Evolutionary conservation across 2,797 vertebrate genomes (phyloP), one percentile per base, ranked within the genome.

Genomic region (Poeciliopsis turneri): DNA sequence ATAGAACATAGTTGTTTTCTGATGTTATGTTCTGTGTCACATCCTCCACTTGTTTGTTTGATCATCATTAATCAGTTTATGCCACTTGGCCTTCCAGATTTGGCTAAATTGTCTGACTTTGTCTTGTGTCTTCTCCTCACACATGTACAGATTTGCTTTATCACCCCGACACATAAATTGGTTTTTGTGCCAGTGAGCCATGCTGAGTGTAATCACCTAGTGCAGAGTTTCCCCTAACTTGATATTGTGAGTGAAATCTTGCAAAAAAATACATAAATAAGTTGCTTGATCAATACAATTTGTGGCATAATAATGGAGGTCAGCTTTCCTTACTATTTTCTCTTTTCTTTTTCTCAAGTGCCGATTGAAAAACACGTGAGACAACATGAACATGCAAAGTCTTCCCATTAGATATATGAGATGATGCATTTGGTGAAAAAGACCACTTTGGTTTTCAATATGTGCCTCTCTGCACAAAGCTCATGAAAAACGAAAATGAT

Each of bases 401-500:
- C 16, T 33, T 23, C 16, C 46, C 4, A 13, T 51, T 69, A n/a
- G 13, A 68, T 41, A 39, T 7, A 69, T 69, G 23, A 45, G 46
- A 53, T 59, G 75, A 68, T 36, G 36, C 53, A 45, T 80, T 66
- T 77, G 57, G 73, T 72, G 53, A 76, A 61, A 84, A 61, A 53
- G 43, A 46, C 18, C 59, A 55, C 49, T 78, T 39, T 68, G 71
- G 68, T 74, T 57, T 53, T 51, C 36, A 74, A 61, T 11, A 39
- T 72, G 72, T 72, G 74, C 47, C 79, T 84, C 33, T 57, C 74
- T 80, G 66, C 64, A 77, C 81, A 72, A 39, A 82, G 72, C 82
- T 85, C 75, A 82, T 87, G 82, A 25, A 25, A 86, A 84, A 86
- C 85, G 80, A 82, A 90, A 90, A 92, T 84, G 45, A 75, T 77